Evolutionary conservation across 2,888 invertebrate species (phyloP).

Genomic region (Anaspis maculata): DNA sequence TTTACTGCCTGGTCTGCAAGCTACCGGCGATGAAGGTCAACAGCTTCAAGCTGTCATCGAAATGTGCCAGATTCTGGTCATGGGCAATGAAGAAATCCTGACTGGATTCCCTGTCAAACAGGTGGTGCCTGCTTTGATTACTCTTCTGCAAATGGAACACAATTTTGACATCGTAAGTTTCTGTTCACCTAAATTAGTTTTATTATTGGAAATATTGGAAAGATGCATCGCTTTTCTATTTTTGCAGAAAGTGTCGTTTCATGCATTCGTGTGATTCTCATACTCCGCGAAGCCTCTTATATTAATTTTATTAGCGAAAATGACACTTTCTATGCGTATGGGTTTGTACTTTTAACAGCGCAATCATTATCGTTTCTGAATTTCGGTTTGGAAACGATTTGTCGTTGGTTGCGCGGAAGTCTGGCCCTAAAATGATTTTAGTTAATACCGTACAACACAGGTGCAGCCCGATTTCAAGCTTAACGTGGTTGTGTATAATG

Average conservation of each 20-base stretch:
- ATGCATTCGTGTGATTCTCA: too few relatives aligned
- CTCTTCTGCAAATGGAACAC: conserved; percentile 89
- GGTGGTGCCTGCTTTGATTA: conserved; percentile 91
- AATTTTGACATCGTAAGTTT: conserved; percentile 88
- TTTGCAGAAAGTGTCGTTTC: too few relatives aligned
- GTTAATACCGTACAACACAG: conserved; percentile 25
- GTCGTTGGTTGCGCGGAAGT: not conserved
- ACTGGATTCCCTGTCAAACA: conserved; percentile 98
- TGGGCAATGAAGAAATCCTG: conserved; percentile 98
- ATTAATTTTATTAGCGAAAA: too few relatives aligned
- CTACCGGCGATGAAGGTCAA: conserved; percentile 89
- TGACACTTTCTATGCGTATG: too few relatives aligned
- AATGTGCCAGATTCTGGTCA: conserved; percentile 97
- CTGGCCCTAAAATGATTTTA: conserved; percentile 4
- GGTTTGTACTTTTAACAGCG: too few relatives aligned
- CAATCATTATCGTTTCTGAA: too few relatives aligned
- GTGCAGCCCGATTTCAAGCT: conserved; percentile 25
- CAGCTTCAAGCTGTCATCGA: conserved; percentile 95
- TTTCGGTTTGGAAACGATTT: too few relatives aligned
- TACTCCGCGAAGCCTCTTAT: too few relatives aligned
- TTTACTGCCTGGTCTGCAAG: conserved; percentile 82
- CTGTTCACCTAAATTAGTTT: too few relatives aligned
- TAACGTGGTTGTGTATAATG: conserved; percentile 26
- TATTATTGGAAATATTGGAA: too few relatives aligned
- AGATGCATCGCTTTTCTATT: too few relatives aligned